Evolutionary conservation across 2,888 invertebrate genomes (phyloP).

Genomic region (Auanema sp.): DNA sequence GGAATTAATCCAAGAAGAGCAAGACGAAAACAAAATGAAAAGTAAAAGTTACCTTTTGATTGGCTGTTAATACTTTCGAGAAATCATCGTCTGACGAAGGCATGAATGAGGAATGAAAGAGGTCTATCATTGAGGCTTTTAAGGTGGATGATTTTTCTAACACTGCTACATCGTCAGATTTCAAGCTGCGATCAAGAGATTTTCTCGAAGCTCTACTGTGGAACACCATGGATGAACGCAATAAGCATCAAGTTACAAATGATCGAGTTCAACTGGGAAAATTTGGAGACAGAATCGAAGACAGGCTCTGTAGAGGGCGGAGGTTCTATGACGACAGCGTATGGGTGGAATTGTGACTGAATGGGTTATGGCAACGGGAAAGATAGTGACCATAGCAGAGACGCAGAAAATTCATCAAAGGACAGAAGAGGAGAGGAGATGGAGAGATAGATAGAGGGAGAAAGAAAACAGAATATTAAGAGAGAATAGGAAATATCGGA

Average conservation of each 20-base stretch:
- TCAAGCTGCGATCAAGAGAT: neutral
- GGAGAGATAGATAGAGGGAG: neutral
- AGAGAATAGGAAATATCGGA: neutral
- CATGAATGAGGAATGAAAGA: neutral
- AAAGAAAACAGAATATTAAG: neutral
- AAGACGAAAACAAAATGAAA: too few species aligned
- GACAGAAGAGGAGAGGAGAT: slow-evolving; percentile 4
- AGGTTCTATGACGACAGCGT: too few species aligned
- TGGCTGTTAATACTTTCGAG: too few species aligned
- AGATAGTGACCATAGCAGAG: neutral
- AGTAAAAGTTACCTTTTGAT: neutral
- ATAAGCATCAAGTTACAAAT: neutral
- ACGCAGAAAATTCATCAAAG: neutral
- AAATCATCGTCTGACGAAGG: slow-evolving; percentile 1
- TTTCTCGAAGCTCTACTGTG: slow-evolving; percentile 1
- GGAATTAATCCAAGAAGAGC: too few species aligned
- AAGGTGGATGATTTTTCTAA: neutral
- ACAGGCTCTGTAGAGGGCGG: neutral
- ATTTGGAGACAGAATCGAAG: neutral
- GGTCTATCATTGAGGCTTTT: slow-evolving; percentile 6
- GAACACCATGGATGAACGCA: slow-evolving; percentile 2
- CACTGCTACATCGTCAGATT: neutral
- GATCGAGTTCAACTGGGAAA: neutral
- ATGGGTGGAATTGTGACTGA: too few species aligned
- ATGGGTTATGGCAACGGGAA: too few species aligned